phyloP scores from a whole-genome alignment of 2,888 invertebrate species.

The Amphipoea oculea region DNA sequence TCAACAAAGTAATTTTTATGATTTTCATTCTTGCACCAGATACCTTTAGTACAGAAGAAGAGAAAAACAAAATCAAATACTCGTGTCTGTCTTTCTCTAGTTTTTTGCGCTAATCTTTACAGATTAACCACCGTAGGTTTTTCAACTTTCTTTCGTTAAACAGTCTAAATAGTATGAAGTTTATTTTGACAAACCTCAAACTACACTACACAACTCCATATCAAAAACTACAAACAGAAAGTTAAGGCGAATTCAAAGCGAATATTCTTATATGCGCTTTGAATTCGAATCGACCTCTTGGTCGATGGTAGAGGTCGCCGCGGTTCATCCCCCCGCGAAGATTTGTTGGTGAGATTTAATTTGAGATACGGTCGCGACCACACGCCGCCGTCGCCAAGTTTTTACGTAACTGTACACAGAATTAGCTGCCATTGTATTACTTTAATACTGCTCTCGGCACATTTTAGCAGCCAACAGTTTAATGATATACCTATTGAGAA shows the following conservation, averaged over 20 bases:
- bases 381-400: slow-evolving; percentile 84
- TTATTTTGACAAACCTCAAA: not conserved
- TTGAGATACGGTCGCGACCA: slow-evolving; percentile 88
- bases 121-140: not conserved
- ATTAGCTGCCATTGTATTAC: slow-evolving; percentile 81
- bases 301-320: slow-evolving; percentile 73
- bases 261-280: no score
- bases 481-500: slow-evolving; percentile 43
- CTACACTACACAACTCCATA: slow-evolving; percentile 1
- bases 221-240: slow-evolving; percentile 3
- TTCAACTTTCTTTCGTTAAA: not conserved
- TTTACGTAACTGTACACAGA: slow-evolving; percentile 80
- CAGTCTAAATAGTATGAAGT: not conserved
- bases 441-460: slow-evolving; percentile 67
- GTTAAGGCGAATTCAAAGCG: slow-evolving; percentile 22
- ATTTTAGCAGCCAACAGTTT: slow-evolving; percentile 51
- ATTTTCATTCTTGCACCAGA: not conserved
- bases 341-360: slow-evolving; percentile 90
- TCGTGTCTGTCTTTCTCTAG: not conserved
- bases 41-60: not conserved
- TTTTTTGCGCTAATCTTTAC: not conserved
- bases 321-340: slow-evolving; percentile 84
- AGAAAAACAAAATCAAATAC: not conserved
- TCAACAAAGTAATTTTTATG: not conserved
- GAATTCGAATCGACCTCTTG: no score